phyloP scores from a whole-genome alignment of 2,888 invertebrate genomes.

The Eristalis intricaria region DNA sequence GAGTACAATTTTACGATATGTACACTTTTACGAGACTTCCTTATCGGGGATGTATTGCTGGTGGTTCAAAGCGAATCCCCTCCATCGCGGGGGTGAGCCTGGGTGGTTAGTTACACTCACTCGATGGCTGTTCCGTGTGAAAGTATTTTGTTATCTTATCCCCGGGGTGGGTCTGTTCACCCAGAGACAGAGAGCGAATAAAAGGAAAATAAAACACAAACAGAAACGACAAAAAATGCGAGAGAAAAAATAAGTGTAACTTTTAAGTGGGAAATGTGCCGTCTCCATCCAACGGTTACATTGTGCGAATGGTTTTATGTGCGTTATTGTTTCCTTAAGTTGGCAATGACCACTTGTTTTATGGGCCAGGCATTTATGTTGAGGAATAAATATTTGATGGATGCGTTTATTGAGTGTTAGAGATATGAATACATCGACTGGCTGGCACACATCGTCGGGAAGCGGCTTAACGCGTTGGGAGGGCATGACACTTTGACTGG shows the following conservation, averaged over 20 bases:
- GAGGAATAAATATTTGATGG: constrained; percentile 54
- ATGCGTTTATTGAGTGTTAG: constrained; percentile 49
- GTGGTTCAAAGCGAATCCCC: background rate
- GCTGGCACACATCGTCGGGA: background rate
- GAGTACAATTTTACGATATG: constrained; percentile 62
- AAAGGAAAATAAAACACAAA: constrained; percentile 15
- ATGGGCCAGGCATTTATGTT: constrained; percentile 24
- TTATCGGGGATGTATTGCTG: constrained; percentile 46
- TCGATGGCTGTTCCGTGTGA: constrained; percentile 41
- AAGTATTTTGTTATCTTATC: constrained; percentile 32
- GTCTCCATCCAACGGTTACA: constrained; percentile 12
- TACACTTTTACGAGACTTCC: constrained; percentile 60
- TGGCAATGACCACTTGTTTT: constrained; percentile 63
- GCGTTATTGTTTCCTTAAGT: constrained; percentile 58
- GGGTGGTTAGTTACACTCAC: constrained; percentile 22
- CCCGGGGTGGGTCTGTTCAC: background rate
- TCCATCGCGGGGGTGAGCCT: background rate
- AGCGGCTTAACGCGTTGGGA: background rate
- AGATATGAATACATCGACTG: constrained; percentile 1
- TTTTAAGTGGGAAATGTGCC: constrained; percentile 43
- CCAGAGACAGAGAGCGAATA: background rate
- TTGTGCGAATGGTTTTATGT: constrained; percentile 43
- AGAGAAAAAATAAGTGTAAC: background rate
- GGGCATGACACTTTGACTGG: no score
- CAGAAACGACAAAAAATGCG: background rate